Percentiles rank a stretch among this genome's conserved stretches.
Evolutionary conservation across 2,113 vertebrate species (phyloP).

Genomic region (Mobula birostris): DNA sequence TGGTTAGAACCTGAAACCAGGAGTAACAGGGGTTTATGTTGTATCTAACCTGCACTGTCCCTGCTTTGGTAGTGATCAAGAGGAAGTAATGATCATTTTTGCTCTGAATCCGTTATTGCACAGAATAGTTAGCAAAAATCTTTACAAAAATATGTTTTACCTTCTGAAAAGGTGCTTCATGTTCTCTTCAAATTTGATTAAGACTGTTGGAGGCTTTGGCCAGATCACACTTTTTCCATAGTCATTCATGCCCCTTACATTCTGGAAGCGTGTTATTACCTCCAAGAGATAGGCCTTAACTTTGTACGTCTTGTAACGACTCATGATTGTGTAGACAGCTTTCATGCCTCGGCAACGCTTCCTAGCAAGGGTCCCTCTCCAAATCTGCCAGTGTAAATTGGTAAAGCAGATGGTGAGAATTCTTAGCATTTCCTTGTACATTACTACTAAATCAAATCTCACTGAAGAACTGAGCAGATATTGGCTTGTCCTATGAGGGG

Average conservation of each 20-base stretch:
- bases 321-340: slow-evolving; percentile 76
- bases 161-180: slow-evolving; percentile 69
- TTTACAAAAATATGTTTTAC: slow-evolving; percentile 47
- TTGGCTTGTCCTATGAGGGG: not conserved
- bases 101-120: not conserved
- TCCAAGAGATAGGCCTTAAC: slow-evolving; percentile 73
- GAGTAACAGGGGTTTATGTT: not conserved
- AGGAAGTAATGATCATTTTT: too few relatives aligned
- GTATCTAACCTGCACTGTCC: not conserved
- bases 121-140: not conserved
- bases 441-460: not conserved
- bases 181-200: slow-evolving; percentile 68
- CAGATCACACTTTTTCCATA: slow-evolving; percentile 71
- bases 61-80: too few relatives aligned
- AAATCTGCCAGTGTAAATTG: slow-evolving; percentile 58
- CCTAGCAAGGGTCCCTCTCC: slow-evolving; percentile 78
- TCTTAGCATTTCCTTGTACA: not conserved
- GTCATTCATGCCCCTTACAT: slow-evolving; percentile 62
- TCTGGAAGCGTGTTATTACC: slow-evolving; percentile 65
- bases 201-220: slow-evolving; percentile 63
- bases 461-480: not conserved
- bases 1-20: not conserved
- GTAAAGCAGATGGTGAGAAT: not conserved
- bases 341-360: slow-evolving; percentile 61
- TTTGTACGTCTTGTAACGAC: slow-evolving; percentile 76